A percentile compares a stretch with the other conserved stretches of the same genome.
Evolutionary conservation across 2,888 invertebrate genomes (phyloP).

Genomic region (Standfussiana lucernea): DNA sequence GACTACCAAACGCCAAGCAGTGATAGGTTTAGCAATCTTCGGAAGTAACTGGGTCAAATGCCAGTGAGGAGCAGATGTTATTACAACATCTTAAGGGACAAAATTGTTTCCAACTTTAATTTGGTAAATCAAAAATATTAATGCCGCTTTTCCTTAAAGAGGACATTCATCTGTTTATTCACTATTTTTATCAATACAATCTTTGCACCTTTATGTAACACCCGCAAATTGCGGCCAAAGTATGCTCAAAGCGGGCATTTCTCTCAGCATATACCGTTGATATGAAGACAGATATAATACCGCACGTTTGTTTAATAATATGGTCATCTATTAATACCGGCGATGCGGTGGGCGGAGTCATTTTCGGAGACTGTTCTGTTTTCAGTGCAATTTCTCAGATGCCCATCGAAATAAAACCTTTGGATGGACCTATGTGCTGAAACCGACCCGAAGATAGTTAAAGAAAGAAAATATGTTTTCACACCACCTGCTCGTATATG

Average conservation of each 20-base stretch:
- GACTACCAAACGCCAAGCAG: not conserved
- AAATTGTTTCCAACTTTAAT: not conserved
- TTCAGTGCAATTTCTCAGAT: slow-evolving; percentile 31
- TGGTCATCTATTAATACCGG: slow-evolving; percentile 63
- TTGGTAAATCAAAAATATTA: not conserved
- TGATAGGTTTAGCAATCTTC: not conserved
- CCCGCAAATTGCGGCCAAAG: not conserved
- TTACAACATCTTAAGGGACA: not conserved
- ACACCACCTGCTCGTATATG: too few relatives aligned
- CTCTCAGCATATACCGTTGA: not conserved
- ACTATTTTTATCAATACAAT: not conserved
- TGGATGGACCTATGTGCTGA: not conserved
- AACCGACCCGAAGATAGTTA: not conserved
- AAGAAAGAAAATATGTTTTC: not conserved
- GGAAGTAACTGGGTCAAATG: not conserved
- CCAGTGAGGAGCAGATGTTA: not conserved
- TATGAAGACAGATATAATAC: slow-evolving; percentile 53
- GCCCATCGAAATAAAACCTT: slow-evolving; percentile 1
- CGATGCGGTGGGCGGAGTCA: slow-evolving; percentile 63
- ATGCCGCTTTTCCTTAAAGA: not conserved
- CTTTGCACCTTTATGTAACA: not conserved
- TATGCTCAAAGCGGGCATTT: slow-evolving; percentile 11
- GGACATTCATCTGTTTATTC: not conserved
- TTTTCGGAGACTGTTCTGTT: slow-evolving; percentile 55
- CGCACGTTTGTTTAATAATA: slow-evolving; percentile 63